phyloP scores from a whole-genome alignment of 2,888 invertebrate species.

The Lathronympha strigana region DNA sequence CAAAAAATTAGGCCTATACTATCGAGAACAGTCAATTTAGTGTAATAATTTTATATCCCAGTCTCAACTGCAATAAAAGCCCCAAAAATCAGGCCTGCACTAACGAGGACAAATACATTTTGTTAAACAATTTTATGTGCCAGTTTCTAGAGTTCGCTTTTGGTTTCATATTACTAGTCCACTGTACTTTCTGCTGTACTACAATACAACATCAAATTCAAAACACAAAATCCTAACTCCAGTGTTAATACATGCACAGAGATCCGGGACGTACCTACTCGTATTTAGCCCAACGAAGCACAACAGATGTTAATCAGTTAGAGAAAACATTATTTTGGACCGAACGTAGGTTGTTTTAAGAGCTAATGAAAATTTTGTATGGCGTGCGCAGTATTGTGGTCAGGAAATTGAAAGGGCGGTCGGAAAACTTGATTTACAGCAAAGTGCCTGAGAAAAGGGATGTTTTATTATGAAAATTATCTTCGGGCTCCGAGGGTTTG shows the following conservation, averaged over 20 bases:
- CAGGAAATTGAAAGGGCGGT: constrained; percentile 78
- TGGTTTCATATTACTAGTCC: too few relatives aligned
- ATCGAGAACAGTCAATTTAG: too few relatives aligned
- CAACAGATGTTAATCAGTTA: constrained; percentile 52
- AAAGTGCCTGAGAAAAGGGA: constrained; percentile 75
- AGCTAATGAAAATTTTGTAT: constrained; percentile 71
- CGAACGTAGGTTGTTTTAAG: constrained; percentile 58
- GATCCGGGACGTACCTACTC: neutral
- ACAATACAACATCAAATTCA: too few relatives aligned
- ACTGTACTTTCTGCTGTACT: too few relatives aligned
- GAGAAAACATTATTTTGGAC: constrained; percentile 59
- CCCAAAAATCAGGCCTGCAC: too few relatives aligned
- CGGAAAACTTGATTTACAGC: constrained; percentile 78
- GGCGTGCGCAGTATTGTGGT: constrained; percentile 70
- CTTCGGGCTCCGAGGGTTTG: constrained; percentile 58
- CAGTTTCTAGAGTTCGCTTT: too few relatives aligned
- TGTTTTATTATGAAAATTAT: constrained; percentile 79
- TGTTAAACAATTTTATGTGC: too few relatives aligned
- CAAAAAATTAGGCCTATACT: too few relatives aligned
- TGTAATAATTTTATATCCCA: too few relatives aligned
- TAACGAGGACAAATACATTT: too few relatives aligned
- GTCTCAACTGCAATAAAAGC: too few relatives aligned
- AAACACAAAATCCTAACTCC: too few relatives aligned
- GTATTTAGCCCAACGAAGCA: constrained; percentile 26
- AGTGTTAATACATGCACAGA: neutral